Percentiles rank a stretch among this genome's conserved stretches.
These are phyloP conservation scores for Scotopteryx bipunctaria DNA, from an alignment of 2,888 invertebrate species.

Conservation along the genomic window DNA sequence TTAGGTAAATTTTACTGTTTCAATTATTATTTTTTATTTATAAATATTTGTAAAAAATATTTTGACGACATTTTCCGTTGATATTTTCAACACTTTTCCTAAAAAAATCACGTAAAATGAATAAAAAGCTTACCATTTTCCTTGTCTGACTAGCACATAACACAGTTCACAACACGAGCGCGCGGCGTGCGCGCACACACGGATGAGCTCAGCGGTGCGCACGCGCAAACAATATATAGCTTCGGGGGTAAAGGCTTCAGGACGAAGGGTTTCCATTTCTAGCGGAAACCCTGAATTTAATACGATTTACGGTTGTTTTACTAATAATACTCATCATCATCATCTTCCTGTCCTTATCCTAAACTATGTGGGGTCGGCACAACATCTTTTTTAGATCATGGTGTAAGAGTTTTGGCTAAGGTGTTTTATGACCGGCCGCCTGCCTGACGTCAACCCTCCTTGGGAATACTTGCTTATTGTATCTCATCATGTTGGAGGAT, in stretches of 20 bases:
- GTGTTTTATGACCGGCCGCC: too few relatives aligned
- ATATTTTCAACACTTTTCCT: conserved; percentile 5
- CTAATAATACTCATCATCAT: neutral
- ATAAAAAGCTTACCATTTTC: conserved; percentile 52
- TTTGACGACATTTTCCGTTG: too few relatives aligned
- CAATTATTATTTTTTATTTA: too few relatives aligned
- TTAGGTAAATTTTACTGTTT: too few relatives aligned
- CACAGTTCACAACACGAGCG: conserved; percentile 50
- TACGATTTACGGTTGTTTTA: neutral
- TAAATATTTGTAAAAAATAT: too few relatives aligned
- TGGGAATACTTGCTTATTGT: too few relatives aligned
- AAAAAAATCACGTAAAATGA: conserved; percentile 8
- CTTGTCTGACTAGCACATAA: conserved; percentile 51
- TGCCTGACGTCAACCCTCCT: too few relatives aligned
- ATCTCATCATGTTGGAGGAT: too few relatives aligned
- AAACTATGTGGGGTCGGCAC: too few relatives aligned
- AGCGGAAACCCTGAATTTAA: neutral
- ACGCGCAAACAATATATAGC: conserved; percentile 55
- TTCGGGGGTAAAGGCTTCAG: conserved; percentile 33
- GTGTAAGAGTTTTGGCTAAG: too few relatives aligned
- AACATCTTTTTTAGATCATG: too few relatives aligned
- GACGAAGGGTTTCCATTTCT: neutral
- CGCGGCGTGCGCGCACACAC: conserved; percentile 48
- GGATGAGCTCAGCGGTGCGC: conserved; percentile 47
- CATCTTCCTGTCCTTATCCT: too few relatives aligned